Base-by-base conservation (phyloP, 1,140 invertebrate genomes). In the Aplysia californica region DNA sequence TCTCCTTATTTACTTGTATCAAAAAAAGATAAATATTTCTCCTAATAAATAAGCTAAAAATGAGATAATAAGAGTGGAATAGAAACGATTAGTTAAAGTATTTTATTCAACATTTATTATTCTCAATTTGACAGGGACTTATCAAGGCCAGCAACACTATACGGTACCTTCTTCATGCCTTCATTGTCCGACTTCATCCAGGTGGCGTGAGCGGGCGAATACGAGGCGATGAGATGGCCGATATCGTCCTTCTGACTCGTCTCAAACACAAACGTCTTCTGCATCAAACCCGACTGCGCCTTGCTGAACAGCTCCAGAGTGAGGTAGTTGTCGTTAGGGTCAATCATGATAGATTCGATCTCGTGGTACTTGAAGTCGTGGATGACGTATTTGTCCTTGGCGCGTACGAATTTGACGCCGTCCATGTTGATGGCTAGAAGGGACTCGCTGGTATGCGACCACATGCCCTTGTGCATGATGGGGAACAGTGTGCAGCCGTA, bases 401-500 rank as follows among this genome's bases (percentile, higher is more conserved):
- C 79, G 15, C 83, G 79, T 21, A 89, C 83, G 81, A 88, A 88
- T 76, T 88, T 87, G 69, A 98, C 92, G 61, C 96, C 96, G 78
- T 97, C 96, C 83, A 94, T 93, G 84, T 96, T 97, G n/a, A 98
- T 93, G 23, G 96, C 97, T 20, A 98, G 91, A 20, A 96, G 92
- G 6, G 93, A 85, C 69, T 90, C 91, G 80, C 92, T 92, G 44
- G 92, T 96, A 86, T 97, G 97, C 6, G 95, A 95, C 95, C 96
- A 96, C 86, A 96, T 95, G 2, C 96, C 96, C 79, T 96, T 93
- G 87, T 98, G 98, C 0, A 94, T 95, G 36, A 98, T 97, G 41
- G 94, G 94, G 89, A 96, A 98, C 91, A 98, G 94, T 0, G 96
- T 97, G 66, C 96, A 97, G 1, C 97, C 97, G 86, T 98, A 98